Evolutionary conservation across 2,113 vertebrate species (phyloP), one percentile per base, ranked within the genome.

Genomic region (Potamarius usumacintae): DNA sequence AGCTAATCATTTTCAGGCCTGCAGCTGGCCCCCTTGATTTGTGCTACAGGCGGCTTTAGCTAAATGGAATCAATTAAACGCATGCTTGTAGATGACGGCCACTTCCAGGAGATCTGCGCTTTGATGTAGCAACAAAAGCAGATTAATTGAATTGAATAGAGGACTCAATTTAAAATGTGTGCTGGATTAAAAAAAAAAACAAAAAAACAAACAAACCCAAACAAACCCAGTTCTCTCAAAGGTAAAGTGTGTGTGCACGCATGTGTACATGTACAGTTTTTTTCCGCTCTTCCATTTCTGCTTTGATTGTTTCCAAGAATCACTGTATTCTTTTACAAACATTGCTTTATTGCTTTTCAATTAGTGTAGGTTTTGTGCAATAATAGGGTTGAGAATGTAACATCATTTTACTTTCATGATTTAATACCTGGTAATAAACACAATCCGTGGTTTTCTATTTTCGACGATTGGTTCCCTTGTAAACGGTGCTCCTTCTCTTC

Each of bases 21-120:
- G 30, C 80, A 83, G 79, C 93, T 89, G 78, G 50, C 74, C 84
- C 90, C 90, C 90, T 89, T 92, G 91, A 92, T 91, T 93, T 90
- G 90, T 91, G 89, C 88, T 88, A 86, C 86, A 85, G 89, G 89
- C 89, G 84, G 88, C 90, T 92, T 92, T 90, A 92, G 91, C 89
- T 93, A 93, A 94, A 93, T 93, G 90, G 91, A 94, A 94, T 95
- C 92, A 94, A 93, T 94, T 94, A 93, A 94, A 94, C 88, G 86
- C 72, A 86, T 83, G 91, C 90, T 92, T 92, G 91, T 92, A 90
- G 91, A 92, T 89, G 90, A 86, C 88, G 87, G 86, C 91, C 91
- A 88, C 93, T 92, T 94, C 91, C 91, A 91, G 90, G 50, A 90
- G 90, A 92, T 93, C 91, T 90, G 89, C 80, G 92, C 84, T 92